A percentile compares a stretch with the other conserved stretches of the same genome.
These are phyloP conservation scores for Diploscapter pachys DNA, from an alignment of 1,140 invertebrate genomes.

Conservation along the genomic window DNA sequence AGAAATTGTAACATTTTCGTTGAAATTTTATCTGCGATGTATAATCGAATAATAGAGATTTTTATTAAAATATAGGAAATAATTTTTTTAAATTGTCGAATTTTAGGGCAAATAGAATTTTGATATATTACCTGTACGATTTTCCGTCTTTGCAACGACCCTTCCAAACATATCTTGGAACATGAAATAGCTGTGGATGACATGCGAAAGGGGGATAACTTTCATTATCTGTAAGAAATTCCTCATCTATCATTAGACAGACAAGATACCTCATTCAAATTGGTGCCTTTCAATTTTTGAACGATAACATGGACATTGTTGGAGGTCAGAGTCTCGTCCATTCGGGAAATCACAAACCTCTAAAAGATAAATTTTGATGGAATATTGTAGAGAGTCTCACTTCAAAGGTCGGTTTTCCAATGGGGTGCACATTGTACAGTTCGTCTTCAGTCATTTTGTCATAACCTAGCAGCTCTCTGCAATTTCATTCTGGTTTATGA, in stretches of 20 bases:
- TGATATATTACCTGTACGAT: conserved; percentile 17
- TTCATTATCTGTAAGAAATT: conserved; percentile 32
- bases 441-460: background rate
- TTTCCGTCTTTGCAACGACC: conserved; percentile 28
- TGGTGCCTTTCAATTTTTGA: conserved; percentile 39
- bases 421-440: background rate
- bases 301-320: conserved; percentile 34
- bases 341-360: background rate
- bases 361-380: background rate
- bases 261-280: conserved; percentile 30
- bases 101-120: background rate
- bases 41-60: background rate
- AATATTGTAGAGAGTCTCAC: background rate
- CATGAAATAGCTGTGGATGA: conserved; percentile 37
- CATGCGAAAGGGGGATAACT: conserved; percentile 34
- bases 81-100: background rate
- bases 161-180: conserved; percentile 37
- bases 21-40: background rate
- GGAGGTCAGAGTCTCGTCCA: conserved; percentile 11
- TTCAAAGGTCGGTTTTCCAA: background rate
- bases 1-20: background rate
- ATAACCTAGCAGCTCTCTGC: background rate
- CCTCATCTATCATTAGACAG: background rate
- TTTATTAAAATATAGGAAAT: background rate
- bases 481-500: background rate